phyloP scores from a whole-genome alignment of 2,888 invertebrate genomes.

The Chalcis sispes region DNA sequence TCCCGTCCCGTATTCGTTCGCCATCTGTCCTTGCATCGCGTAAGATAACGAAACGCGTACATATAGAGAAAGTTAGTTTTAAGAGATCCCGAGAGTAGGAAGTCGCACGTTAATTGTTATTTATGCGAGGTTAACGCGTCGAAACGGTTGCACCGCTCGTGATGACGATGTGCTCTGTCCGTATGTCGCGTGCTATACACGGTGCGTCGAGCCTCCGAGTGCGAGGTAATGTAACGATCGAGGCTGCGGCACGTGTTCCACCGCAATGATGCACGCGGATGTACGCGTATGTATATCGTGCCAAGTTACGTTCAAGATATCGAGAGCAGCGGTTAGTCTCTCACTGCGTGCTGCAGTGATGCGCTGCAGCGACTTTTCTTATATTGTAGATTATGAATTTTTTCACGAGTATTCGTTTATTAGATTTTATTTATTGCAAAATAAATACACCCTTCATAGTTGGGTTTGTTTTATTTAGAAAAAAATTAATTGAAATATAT shows the following conservation, averaged over 20 bases:
- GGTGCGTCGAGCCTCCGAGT: conserved; percentile 59
- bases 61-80: conserved; percentile 14
- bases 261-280: conserved; percentile 58
- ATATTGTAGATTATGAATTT: too few species aligned
- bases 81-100: conserved; percentile 9
- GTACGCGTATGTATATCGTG: conserved; percentile 10
- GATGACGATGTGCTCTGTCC: conserved; percentile 4
- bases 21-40: too few species aligned
- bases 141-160: not conserved
- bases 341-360: not conserved
- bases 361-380: not conserved
- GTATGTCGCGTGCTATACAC: not conserved
- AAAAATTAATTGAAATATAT: too few species aligned
- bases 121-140: conserved; percentile 46
- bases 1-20: too few species aligned
- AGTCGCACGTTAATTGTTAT: conserved; percentile 56
- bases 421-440: too few species aligned
- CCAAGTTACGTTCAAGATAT: too few species aligned
- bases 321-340: too few species aligned
- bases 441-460: too few species aligned
- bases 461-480: too few species aligned
- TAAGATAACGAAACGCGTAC: too few species aligned
- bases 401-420: too few species aligned
- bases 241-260: conserved; percentile 53
- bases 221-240: conserved; percentile 67